Evolutionary conservation across 2,797 vertebrate genomes (phyloP).

Genomic region (Sebastes baramenuke): DNA sequence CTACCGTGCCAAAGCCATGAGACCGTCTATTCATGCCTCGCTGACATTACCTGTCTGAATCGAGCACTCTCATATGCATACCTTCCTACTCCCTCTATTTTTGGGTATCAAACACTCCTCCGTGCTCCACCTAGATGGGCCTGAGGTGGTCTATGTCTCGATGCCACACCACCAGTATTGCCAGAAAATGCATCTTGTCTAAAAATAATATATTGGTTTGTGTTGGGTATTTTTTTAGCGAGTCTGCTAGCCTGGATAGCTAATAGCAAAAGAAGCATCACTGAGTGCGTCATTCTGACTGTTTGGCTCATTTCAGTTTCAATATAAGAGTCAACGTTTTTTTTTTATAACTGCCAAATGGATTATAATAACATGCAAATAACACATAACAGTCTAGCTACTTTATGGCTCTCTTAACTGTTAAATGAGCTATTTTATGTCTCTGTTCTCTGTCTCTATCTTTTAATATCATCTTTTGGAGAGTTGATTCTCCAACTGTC

Average conservation of each 20-base stretch:
- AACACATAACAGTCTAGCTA: neutral
- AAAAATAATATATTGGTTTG: neutral
- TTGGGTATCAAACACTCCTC: constrained; percentile 18
- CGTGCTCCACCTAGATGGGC: neutral
- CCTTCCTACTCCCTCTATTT: constrained; percentile 10
- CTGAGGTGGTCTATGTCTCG: neutral
- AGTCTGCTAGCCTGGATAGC: neutral
- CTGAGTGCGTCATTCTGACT: neutral
- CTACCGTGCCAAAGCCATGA: constrained; percentile 61
- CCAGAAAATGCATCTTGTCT: neutral
- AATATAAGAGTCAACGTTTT: neutral
- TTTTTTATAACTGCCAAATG: neutral
- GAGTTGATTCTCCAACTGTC: neutral
- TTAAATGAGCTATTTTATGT: neutral
- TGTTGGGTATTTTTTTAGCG: neutral
- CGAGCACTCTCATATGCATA: constrained; percentile 23
- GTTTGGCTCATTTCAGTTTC: neutral
- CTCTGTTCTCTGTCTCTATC: neutral
- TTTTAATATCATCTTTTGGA: neutral
- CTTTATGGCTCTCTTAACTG: neutral
- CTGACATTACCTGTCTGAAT: constrained; percentile 67
- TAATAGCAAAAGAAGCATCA: neutral
- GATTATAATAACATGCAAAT: neutral
- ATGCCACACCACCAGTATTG: neutral
- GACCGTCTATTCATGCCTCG: constrained; percentile 78